Evolutionary conservation across 2,113 vertebrate species (phyloP), one percentile per base, ranked within the genome.

Genomic region (Cephalopterus ornatus): DNA sequence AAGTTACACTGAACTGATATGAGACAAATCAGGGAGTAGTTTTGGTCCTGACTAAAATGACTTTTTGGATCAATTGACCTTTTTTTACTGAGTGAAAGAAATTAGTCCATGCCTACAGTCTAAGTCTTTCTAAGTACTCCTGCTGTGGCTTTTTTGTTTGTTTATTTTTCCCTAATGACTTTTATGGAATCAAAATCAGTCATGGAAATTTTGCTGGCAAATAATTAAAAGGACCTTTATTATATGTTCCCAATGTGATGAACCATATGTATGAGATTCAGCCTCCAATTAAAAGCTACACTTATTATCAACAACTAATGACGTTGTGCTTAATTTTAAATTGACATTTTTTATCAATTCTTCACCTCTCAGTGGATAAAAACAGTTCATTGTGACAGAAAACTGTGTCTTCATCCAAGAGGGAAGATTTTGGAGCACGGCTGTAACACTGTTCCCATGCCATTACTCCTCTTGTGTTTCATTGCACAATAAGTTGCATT

Each of bases 11-110:
- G 8, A 75, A 50, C 15, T 78, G 15, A 20, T 19, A 41, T 2
- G 21, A 41, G 12, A 62, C 30, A 7, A 49, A 58, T 59, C 62
- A 90, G 14, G 0, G 0, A 53, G 11, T 37, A 53, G 16, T 41
- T 90, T 28, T 82, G 2, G 5, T 85, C 28, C 37, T 87, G 41
- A 37, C 9, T 14, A 56, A 77, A 93, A 59, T 7, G 5, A 3
- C 8, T 67, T 58, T 71, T 58, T 63, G 1, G 2, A 85, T 66
- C n/a, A 88, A 17, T 19, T 65, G 7, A 2, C 4, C 32, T 70
- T 93, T 79, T 47, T 72, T 47, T 67, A n/a, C 3, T 46, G 19
- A 52, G 10, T 46, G 18, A 50, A 91, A 53, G 2, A 81, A 92
- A 66, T 46, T 70, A 0, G 4, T 63, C 28, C 8, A 16, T 73